phyloP scores from a whole-genome alignment of 2,797 vertebrate species.

The Pempheris klunzingeri region DNA sequence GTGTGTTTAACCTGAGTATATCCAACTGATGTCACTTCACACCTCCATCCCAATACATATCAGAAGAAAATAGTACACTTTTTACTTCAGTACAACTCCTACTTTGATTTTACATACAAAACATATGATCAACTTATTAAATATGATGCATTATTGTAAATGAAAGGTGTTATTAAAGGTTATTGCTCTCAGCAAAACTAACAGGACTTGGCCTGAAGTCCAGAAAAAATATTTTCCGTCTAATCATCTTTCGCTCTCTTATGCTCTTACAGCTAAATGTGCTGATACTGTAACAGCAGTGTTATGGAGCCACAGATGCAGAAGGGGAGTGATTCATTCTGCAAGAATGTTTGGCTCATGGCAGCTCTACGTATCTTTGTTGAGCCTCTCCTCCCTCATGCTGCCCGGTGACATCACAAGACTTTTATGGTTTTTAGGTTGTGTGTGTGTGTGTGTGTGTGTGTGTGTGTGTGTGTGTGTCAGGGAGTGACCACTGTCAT shows the following conservation, averaged over 20 bases:
- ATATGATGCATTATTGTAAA: neutral
- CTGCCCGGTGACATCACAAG: conserved; percentile 46
- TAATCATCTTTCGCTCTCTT: neutral
- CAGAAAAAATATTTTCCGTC: neutral
- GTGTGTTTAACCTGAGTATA: conserved; percentile 1
- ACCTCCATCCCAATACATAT: neutral
- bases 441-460: conserved; percentile 2
- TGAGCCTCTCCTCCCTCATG: conserved; percentile 37
- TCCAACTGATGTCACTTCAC: neutral
- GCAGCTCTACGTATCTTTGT: conserved; percentile 40
- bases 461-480: conserved; percentile 6
- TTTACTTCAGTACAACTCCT: neutral
- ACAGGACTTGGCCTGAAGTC: neutral
- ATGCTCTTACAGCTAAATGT: conserved; percentile 1
- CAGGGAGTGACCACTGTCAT: conserved; percentile 20
- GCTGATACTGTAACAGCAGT: conserved; percentile 31
- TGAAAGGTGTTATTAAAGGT: neutral
- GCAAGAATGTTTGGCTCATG: conserved; percentile 67
- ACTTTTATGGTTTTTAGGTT: conserved; percentile 42
- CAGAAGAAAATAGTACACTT: neutral
- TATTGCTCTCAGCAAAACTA: neutral
- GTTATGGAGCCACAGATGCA: conserved; percentile 47
- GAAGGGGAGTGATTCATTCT: conserved; percentile 68
- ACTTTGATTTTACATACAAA: neutral
- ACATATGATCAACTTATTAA: neutral